Conservation (phyloP, 1,140 invertebrate species). For the Varroa destructor region DNA sequence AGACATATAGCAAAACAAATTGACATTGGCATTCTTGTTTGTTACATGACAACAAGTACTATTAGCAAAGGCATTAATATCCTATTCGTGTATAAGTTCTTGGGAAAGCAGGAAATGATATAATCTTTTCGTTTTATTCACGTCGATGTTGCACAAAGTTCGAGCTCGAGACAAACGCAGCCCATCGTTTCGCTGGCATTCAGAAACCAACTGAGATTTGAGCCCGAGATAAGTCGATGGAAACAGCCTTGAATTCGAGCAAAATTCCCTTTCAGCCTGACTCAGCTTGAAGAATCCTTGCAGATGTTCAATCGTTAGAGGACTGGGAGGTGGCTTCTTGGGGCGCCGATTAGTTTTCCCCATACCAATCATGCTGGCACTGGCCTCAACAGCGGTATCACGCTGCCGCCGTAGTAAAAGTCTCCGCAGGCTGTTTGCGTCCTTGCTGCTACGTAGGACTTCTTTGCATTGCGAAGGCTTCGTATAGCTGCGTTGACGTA, state of each 20-base stretch:
- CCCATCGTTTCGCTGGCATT: conserved; percentile 3
- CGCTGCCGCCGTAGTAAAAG: too few species aligned
- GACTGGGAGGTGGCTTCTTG: background rate
- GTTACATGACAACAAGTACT: too few species aligned
- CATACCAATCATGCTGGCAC: too few species aligned
- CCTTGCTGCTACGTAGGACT: background rate
- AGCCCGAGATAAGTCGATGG: background rate
- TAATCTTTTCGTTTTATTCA: conserved; percentile 10
- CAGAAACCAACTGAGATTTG: background rate
- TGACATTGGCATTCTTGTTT: too few species aligned
- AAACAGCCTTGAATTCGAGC: background rate
- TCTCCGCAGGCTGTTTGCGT: too few species aligned
- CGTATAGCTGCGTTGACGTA: background rate
- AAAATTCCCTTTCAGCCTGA: background rate
- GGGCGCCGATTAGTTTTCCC: too few species aligned
- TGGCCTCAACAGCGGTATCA: too few species aligned
- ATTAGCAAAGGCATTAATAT: too few species aligned
- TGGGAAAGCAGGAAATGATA: background rate
- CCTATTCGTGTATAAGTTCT: background rate
- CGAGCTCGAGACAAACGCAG: conserved; percentile 10
- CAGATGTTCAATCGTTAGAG: background rate
- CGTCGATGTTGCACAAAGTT: conserved; percentile 20
- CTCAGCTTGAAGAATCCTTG: background rate
- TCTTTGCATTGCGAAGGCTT: conserved; percentile 5
- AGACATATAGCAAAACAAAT: too few species aligned